Conservation (phyloP, 2,113 vertebrate genomes). For the Dipodomys merriami region DNA sequence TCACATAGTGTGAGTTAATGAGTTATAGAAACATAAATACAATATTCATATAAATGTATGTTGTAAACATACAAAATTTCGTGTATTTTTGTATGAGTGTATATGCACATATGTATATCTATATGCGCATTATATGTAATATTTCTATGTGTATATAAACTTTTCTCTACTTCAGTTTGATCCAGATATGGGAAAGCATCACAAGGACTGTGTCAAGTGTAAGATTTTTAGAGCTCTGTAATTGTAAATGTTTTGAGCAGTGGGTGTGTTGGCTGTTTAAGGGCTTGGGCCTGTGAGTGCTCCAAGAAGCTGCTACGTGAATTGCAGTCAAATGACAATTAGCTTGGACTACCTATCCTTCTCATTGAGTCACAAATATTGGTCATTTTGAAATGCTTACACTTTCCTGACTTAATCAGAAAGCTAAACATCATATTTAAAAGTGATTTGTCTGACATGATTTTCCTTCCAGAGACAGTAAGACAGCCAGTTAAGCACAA, state of each 20-base stretch:
- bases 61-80: neutral
- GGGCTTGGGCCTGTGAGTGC: fast-evolving
- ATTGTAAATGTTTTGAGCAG: neutral
- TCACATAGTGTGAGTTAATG: slow-evolving; percentile 20
- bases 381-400: neutral
- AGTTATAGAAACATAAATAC: neutral
- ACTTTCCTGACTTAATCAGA: neutral
- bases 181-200: neutral
- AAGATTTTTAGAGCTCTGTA: neutral
- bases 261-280: neutral
- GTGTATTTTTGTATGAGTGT: too few relatives aligned
- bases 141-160: neutral
- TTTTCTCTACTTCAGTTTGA: neutral
- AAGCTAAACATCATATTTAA: neutral
- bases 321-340: neutral
- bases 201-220: neutral
- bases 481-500: slow-evolving; percentile 68
- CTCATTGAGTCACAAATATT: neutral
- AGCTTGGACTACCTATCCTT: neutral
- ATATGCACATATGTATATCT: too few relatives aligned
- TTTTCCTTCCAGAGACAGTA: slow-evolving; percentile 76
- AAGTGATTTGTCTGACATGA: neutral
- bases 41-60: neutral
- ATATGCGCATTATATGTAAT: neutral
- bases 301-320: neutral